Evolutionary conservation across 2,888 invertebrate species (phyloP).

Genomic region (Rhaphigaster nebulosa): DNA sequence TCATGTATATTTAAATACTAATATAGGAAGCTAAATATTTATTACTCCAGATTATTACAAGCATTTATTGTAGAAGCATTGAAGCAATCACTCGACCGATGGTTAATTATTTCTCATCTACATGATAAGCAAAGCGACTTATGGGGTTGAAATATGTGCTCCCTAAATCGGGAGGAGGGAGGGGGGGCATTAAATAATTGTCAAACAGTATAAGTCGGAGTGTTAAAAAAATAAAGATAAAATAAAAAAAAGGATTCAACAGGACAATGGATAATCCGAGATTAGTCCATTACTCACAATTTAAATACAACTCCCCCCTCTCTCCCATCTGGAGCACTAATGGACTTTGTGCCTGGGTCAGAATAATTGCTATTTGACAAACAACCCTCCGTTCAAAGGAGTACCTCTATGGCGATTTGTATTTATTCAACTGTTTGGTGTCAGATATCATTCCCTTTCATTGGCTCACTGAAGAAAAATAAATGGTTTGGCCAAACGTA

Average conservation of each 20-base stretch:
- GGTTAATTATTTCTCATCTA: too few relatives aligned
- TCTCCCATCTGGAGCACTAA: neutral
- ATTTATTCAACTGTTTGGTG: neutral
- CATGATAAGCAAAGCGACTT: too few relatives aligned
- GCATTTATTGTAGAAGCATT: too few relatives aligned
- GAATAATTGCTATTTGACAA: neutral
- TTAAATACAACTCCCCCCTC: neutral
- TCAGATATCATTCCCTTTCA: neutral
- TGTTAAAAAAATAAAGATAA: too few relatives aligned
- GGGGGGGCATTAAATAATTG: neutral
- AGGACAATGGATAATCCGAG: neutral
- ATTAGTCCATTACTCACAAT: constrained; percentile 5
- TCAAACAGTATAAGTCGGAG: neutral
- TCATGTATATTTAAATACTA: too few relatives aligned
- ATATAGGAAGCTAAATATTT: too few relatives aligned
- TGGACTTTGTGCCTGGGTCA: neutral
- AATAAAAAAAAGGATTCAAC: neutral
- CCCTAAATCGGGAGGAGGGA: too few relatives aligned
- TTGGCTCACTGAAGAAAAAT: neutral
- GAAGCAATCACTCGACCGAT: too few relatives aligned
- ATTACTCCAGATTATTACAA: too few relatives aligned
- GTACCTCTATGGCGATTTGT: neutral
- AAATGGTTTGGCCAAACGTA: neutral
- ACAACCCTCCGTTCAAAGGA: neutral
- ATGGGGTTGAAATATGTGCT: too few relatives aligned